A percentile compares a stretch with the other conserved stretches of the same genome.
Conservation (phyloP, 1,140 invertebrate species). For the Trichonephila clavipes region DNA sequence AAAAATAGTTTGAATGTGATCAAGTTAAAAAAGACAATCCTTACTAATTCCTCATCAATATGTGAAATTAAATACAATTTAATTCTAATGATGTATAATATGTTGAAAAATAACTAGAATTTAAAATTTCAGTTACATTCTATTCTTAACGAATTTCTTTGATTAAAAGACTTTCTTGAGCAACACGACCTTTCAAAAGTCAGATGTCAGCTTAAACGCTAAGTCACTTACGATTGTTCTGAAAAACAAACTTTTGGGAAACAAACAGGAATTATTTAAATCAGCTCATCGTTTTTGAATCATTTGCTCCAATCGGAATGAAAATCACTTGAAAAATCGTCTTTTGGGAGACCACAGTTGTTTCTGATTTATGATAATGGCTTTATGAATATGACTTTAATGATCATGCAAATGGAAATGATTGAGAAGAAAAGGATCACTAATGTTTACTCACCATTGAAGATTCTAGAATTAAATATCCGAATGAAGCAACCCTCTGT, state of each 20-base stretch:
- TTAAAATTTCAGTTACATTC: neutral
- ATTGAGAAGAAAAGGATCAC: conserved; percentile 36
- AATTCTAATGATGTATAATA: neutral
- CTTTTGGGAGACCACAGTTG: conserved; percentile 55
- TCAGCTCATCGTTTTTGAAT: conserved; percentile 52
- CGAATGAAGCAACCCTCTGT: neutral
- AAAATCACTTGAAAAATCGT: conserved; percentile 50
- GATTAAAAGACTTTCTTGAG: neutral
- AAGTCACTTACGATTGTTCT: conserved; percentile 47
- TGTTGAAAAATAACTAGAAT: neutral
- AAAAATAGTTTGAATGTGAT: no score
- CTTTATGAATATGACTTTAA: conserved; percentile 76
- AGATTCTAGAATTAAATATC: conserved; percentile 40
- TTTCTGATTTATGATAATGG: conserved; percentile 76
- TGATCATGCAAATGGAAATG: conserved; percentile 64
- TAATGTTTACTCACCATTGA: conserved; percentile 41
- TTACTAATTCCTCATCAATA: neutral
- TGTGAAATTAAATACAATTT: neutral
- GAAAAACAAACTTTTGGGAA: conserved; percentile 35
- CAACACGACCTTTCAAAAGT: neutral
- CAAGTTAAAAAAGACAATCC: neutral
- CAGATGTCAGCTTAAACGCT: conserved; percentile 18
- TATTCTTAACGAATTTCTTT: neutral
- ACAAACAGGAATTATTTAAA: conserved; percentile 71
- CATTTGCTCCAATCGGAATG: conserved; percentile 40